Evolutionary conservation across 2,888 invertebrate species (phyloP), one percentile per base, ranked within the genome.

Genomic region (Uropetala carovei): DNA sequence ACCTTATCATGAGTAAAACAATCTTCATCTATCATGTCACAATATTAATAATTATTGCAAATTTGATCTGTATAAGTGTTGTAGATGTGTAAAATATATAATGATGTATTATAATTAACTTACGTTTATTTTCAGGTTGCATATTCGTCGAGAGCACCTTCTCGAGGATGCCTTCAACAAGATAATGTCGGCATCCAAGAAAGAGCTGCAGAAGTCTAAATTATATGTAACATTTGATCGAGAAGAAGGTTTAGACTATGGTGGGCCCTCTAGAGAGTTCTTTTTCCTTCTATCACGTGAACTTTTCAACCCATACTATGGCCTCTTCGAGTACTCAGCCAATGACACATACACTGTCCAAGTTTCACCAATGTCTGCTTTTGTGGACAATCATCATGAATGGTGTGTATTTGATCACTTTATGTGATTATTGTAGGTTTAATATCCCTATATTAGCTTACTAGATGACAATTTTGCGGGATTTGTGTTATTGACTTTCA

Each of bases 221-320:
- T 96, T 99, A 59, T 99, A 98, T 94, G 99, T 99, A 30, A 97
- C 98, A 16, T 98, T 98, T 97, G 98, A 98, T 94, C 98, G 99
- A 92, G 99, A 99, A 95, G 99, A 99, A 95, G 99, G 99, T 59
- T 95, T 99, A 93, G 99, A 99, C 96, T 99, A 99, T 95, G 99
- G 99, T 84, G 99, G 99, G 0, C 99, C 99, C 1, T 99, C 99
- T 16, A 96, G 99, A 58, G 99, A 99, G 95, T 99, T 99, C 96
- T 99, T 99, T 96, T 99, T 99, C 95, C 96, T 99, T 58, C 96
- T 99, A n/a, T 99, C 99, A 0, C 96, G 99, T 92, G 99, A 99
- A 95, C 96, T 99, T 14, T 99, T 99, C 96, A 99, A 99, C 96
- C 99, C 99, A 0, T 99, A 99, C 95, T 99, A 99, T 94, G 99